These are phyloP conservation scores for Arbacia lixula DNA, from an alignment of 53 echinoderm and acorn worm species.

Conservation along the genomic window DNA sequence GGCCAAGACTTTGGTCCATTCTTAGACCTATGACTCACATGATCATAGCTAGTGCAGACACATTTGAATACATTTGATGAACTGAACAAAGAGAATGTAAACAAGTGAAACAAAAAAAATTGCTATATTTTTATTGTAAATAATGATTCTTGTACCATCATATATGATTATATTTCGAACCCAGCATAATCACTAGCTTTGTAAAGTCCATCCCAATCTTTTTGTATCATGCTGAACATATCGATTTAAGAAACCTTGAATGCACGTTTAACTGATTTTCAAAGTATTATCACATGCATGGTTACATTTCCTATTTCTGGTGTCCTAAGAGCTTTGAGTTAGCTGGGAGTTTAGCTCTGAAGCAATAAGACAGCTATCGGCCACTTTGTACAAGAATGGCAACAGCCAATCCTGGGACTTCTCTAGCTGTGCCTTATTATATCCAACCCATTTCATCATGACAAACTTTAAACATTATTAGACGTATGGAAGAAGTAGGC, in stretches of 20 bases:
- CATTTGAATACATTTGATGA: conserved; percentile 2
- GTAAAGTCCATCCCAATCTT: conserved; percentile 35
- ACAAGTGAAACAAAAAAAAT: conserved; percentile 43
- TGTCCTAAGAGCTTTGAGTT: background rate
- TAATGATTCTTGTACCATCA: conserved; percentile 46
- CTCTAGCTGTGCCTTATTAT: conserved; percentile 30
- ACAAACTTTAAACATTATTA: too few species aligned
- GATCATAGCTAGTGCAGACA: conserved; percentile 1
- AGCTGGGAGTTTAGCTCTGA: conserved; percentile 11
- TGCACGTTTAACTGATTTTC: conserved; percentile 39
- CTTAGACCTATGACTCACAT: conserved; percentile 13
- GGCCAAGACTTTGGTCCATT: conserved; percentile 57
- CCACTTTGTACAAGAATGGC: too few species aligned
- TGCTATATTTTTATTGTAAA: conserved; percentile 62
- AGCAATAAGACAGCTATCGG: conserved; percentile 27
- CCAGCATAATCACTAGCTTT: conserved; percentile 40
- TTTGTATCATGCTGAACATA: conserved; percentile 26
- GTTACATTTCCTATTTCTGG: background rate
- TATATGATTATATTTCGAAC: conserved; percentile 32
- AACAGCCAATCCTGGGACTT: conserved; percentile 19
- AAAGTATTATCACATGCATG: conserved; percentile 6
- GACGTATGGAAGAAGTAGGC: background rate
- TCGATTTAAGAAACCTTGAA: conserved; percentile 31
- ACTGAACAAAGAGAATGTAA: conserved; percentile 38
- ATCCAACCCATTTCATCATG: background rate